phyloP scores from a whole-genome alignment of 2,113 vertebrate genomes.

The Pleuronectes platessa region DNA sequence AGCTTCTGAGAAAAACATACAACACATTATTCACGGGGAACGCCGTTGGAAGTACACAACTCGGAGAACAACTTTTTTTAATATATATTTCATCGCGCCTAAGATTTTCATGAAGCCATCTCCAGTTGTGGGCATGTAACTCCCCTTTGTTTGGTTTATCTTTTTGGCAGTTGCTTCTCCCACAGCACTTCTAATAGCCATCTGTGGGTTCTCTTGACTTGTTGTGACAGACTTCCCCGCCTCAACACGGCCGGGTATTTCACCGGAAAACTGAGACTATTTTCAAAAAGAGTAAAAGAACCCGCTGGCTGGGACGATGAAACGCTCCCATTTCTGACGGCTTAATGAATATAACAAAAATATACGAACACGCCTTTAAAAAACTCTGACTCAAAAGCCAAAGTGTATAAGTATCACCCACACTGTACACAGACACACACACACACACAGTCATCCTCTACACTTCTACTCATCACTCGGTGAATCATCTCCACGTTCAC shows the following conservation, averaged over 20 bases:
- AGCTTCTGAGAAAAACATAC: background rate
- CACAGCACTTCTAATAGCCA: background rate
- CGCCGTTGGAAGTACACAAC: slow-evolving; percentile 5
- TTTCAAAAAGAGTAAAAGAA: background rate
- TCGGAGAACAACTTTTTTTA: background rate
- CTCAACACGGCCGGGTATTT: background rate
- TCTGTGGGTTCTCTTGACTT: slow-evolving; percentile 1
- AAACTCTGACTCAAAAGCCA: background rate
- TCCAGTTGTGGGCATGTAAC: background rate
- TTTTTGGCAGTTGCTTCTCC: slow-evolving; percentile 20
- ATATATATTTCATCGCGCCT: background rate
- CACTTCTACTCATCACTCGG: background rate
- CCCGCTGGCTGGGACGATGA: no score
- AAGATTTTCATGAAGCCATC: slow-evolving; percentile 8
- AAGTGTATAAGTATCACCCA: background rate
- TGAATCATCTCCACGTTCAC: slow-evolving; percentile 36
- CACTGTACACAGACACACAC: slow-evolving; percentile 23
- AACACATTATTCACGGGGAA: background rate
- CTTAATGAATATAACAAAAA: slow-evolving; percentile 1
- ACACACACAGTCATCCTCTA: slow-evolving; percentile 8
- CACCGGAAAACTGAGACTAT: background rate
- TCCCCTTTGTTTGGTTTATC: slow-evolving; percentile 18
- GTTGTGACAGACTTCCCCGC: background rate
- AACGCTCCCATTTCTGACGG: background rate
- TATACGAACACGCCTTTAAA: slow-evolving; percentile 9